Base-by-base conservation (phyloP, 1,140 invertebrate species). In the Neomicropteryx cornuta region DNA sequence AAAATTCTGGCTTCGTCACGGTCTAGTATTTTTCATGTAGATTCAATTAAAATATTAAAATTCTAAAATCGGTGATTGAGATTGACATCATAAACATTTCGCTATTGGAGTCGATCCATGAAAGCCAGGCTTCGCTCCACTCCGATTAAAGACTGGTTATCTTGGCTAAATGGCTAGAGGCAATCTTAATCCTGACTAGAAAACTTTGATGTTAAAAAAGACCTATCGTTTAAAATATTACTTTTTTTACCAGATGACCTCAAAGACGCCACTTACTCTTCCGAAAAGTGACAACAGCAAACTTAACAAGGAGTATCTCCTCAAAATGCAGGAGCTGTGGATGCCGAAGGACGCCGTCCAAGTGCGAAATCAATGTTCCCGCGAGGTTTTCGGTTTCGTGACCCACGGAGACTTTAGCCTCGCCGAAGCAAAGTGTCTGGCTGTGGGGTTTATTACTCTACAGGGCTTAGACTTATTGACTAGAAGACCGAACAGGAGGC, bases 321-420 rank as follows among this genome's bases (percentile, higher is more conserved):
- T 68, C 45, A 55, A 63, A 51, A 85, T 87, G 75, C 64, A 69
- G 41, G 59, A 74, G 28, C 52, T 87, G 2, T 87, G 79, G 76
- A 49, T 87, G 24, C 80, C 82, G 5, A 60, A 68, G 29, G 61
- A 56, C 39, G 58, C 56, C 5, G 52, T 58, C 21, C 68, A 55
- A 21, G 69, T 86, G 22, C 72, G 78, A n/a, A 48, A 72, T 33
- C 71, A 73, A 13, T 75, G 74, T 49, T 68, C 67, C 13, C 69
- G 83, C 47, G 66, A 81, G 56, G 65, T 82, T 3, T 75, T 87
- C 46, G 87, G 87, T 29, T 90, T 77, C 60, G 50, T 88, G 6
- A 70, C 62, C 24, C 60, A 74, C 42, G 83, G 81, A 18, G 73
- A 71, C 21, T 89, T 79, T 52, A 79, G 75, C 46, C 80, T 80